phyloP scores from a whole-genome alignment of 2,888 invertebrate genomes.

The Coelopa pilipes region DNA sequence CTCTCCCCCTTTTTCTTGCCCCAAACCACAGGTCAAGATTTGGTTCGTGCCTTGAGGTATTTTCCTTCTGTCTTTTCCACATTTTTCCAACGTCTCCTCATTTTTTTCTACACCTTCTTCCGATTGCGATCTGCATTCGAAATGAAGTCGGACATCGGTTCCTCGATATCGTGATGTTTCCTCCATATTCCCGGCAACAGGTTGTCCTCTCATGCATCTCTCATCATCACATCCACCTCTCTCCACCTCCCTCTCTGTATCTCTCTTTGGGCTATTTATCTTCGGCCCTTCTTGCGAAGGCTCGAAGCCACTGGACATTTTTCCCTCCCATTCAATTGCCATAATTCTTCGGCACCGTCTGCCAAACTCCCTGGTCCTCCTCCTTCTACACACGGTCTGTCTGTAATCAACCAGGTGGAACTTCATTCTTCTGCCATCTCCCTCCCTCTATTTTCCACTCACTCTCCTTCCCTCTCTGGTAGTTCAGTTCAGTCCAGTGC shows the following conservation, averaged over 20 bases:
- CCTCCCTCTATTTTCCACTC: neutral
- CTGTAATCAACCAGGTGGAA: slow-evolving; percentile 32
- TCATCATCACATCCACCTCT: too few relatives aligned
- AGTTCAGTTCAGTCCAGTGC: too few relatives aligned
- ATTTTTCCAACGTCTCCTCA: too few relatives aligned
- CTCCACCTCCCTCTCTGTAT: too few relatives aligned
- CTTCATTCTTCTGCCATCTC: slow-evolving; percentile 13
- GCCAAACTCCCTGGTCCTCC: neutral
- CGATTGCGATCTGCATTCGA: neutral
- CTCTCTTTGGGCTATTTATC: neutral
- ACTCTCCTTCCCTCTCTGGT: neutral
- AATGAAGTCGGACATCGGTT: neutral
- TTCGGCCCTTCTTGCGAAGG: neutral
- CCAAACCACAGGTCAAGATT: too few relatives aligned
- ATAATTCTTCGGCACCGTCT: neutral
- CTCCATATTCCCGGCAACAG: too few relatives aligned
- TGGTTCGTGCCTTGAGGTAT: too few relatives aligned
- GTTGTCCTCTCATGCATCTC: too few relatives aligned
- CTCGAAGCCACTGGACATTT: neutral
- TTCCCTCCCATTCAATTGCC: neutral
- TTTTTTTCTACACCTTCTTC: neutral
- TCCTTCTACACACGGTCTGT: neutral
- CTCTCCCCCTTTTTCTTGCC: too few relatives aligned
- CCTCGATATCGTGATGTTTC: too few relatives aligned
- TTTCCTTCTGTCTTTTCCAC: too few relatives aligned